phyloP scores from a whole-genome alignment of 1,140 invertebrate species.

The Plectrocnemia conspersa region DNA sequence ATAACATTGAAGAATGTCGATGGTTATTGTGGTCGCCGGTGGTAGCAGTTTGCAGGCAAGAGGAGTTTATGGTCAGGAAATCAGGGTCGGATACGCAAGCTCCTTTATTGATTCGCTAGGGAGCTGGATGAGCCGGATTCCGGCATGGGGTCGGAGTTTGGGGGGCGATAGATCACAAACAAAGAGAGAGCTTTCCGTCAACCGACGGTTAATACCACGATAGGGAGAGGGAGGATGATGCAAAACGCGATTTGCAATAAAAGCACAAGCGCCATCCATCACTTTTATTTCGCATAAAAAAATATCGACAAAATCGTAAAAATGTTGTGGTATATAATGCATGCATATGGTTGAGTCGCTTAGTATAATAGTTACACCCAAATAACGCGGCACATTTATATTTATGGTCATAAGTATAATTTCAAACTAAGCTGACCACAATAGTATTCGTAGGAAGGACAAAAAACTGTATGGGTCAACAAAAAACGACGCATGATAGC shows the following conservation, averaged over 20 bases:
- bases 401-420: too few relatives aligned
- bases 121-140: neutral
- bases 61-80: slow-evolving; percentile 1
- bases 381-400: too few relatives aligned
- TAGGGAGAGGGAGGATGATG: neutral
- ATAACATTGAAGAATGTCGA: too few relatives aligned
- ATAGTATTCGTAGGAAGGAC: too few relatives aligned
- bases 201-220: slow-evolving; percentile 1
- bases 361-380: too few relatives aligned
- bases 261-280: neutral
- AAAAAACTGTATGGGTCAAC: too few relatives aligned
- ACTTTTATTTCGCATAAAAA: slow-evolving; percentile 4
- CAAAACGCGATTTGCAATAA: slow-evolving; percentile 3
- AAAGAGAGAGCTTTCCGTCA: slow-evolving; percentile 2
- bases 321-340: too few relatives aligned
- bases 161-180: neutral
- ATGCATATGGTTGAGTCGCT: too few relatives aligned
- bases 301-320: too few relatives aligned
- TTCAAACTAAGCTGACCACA: too few relatives aligned
- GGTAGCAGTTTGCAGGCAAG: neutral
- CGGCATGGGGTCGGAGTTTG: neutral
- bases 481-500: too few relatives aligned
- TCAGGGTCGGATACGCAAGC: neutral
- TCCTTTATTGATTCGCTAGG: neutral
- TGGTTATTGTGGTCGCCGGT: neutral